Evolutionary conservation across 2,797 vertebrate genomes (phyloP), one percentile per base, ranked within the genome.

Genomic region (Huso huso): DNA sequence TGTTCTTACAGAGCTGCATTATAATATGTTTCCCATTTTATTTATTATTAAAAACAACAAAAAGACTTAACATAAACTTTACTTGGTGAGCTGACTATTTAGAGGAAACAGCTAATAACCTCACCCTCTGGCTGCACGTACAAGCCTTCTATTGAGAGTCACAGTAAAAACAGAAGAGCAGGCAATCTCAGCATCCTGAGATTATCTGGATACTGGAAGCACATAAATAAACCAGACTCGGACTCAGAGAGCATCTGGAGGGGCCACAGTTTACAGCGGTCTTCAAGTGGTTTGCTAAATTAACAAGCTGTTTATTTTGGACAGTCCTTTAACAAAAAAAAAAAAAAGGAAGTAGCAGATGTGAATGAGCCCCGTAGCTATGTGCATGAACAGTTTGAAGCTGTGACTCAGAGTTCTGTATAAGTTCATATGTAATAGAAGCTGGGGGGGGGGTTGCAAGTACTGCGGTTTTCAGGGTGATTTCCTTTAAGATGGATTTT

Each of bases 281-380:
- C 23, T 58, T 66, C 57, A 7, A n/a, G 13, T 7, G 55, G 7
- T 57, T 58, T 48, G 8, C 37, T 60, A 8, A 49, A 66, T 66
- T 66, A 66, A 66, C 60, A 55, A 23, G 13, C 11, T 66, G 57
- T 66, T 66, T 66, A 58, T 66, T 48, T 66, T 66, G 65, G 65
- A 66, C 37, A 15, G 6, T 48, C 53, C 37, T 57, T 66, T 48
- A 59, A 53, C 59, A 12, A 12, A 2, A 12, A 12, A 12, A 12
- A 13, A 11, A 64, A 15, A 51, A 65, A 66, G 48, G 5, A 55
- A 55, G 9, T 49, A 50, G 59, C 61, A 58, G 59, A 67, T 61
- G 59, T 67, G 66, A 67, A 51, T 61, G 48, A 67, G 66, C 49
- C 11, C 49, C 15, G 15, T 18, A 18, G 15, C 15, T 18, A 18